Base-by-base conservation (phyloP, 1,140 invertebrate genomes). In the Limonius californicus region DNA sequence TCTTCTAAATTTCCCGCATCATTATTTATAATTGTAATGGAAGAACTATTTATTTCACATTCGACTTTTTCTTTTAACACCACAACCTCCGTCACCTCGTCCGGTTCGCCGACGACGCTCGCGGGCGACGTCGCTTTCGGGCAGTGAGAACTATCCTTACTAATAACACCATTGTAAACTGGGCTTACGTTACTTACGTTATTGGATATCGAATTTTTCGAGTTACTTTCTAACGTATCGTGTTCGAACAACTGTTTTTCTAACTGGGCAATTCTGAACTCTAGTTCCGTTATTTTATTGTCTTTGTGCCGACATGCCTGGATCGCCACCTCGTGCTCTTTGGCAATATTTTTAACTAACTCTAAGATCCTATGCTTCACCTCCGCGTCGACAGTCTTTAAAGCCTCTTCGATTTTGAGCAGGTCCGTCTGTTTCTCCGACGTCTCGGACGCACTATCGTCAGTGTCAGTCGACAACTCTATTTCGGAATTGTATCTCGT, bases 381-480 rank as follows among this genome's bases (percentile, higher is more conserved):
- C 16, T 57, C 60, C 2, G 30, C 56, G 14, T 65, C 62, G 8
- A 68, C 59, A 1, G 55, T 56, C 58, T 71, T 72, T 19, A 72
- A 42, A 1, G 70, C 61, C 18, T 74, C 70, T 57, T 72, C 68
- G 32, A 74, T 54, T 68, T 71, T 72, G 0, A 56, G 23, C 20
- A 65, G 54, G 55, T 71, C 70, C 18, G 63, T 27, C 12, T 66
- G 61, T 55, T 72, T 72, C 58, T 72, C 71, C 1, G 73, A 74
- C 0, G 65, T 68, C 65, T 74, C 74, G 0, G 73, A 74, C 9
- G 72, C 72, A 54, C 71, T 74, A 42, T 85, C 83, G 64, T 84
- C 83, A 2, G 83, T 84, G 58, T 85, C 83, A 6, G 83, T 84
- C 1, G 82, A 83, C 23, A 87, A 72, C 66, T 87, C 86, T 9